Evolutionary conservation across 2,113 vertebrate genomes (phyloP).

Genomic region (Pitta sordida): DNA sequence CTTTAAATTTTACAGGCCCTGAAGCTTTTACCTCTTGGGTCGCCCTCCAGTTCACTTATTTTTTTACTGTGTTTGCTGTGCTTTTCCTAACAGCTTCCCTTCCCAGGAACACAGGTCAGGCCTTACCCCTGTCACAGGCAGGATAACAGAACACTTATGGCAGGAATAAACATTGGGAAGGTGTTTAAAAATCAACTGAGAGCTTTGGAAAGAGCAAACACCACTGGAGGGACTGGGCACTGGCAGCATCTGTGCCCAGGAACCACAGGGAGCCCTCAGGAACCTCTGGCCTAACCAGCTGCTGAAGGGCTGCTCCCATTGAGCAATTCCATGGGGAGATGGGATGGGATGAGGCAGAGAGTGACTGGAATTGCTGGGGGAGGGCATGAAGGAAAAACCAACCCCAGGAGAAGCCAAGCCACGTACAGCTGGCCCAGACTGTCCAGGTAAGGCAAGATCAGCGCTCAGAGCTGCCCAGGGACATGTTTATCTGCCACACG

Average conservation of each 20-base stretch:
- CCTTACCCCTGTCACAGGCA: too few species aligned
- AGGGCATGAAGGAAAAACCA: neutral
- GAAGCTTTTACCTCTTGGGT: neutral
- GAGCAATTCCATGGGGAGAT: neutral
- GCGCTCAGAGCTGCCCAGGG: neutral
- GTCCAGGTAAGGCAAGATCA: neutral
- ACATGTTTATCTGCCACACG: neutral
- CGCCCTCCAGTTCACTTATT: neutral
- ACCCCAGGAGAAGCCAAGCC: neutral
- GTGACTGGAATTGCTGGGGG: neutral
- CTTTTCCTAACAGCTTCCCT: neutral
- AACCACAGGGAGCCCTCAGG: neutral
- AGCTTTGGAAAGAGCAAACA: too few species aligned
- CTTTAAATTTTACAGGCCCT: neutral
- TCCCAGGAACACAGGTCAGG: neutral
- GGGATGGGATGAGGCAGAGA: neutral
- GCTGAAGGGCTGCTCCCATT: neutral
- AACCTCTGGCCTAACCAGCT: conserved; percentile 28
- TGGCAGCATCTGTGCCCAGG: neutral
- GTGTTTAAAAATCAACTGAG: neutral
- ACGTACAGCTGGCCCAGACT: accelerated
- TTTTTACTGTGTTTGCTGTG: neutral
- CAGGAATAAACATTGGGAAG: neutral
- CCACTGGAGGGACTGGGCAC: accelerated
- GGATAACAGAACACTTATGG: neutral